phyloP scores from a whole-genome alignment of 1,140 invertebrate species.

The Pseudomyrmex dendroicus region DNA sequence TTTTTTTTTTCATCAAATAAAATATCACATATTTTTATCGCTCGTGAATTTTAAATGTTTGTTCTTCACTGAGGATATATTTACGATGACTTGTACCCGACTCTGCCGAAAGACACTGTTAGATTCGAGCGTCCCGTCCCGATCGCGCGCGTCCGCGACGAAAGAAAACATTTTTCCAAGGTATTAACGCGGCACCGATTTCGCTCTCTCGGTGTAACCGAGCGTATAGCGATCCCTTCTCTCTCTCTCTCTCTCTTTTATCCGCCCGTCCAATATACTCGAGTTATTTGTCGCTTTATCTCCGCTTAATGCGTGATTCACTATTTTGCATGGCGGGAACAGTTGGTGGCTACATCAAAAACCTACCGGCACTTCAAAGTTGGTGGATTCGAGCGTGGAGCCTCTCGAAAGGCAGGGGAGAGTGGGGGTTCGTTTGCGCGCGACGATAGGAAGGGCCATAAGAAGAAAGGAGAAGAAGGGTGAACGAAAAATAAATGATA shows the following conservation, averaged over 20 bases:
- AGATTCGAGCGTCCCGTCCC: neutral
- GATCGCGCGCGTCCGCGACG: neutral
- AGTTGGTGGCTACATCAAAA: conserved; percentile 85
- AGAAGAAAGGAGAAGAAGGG: conserved; percentile 77
- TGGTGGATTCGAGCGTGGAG: conserved; percentile 63
- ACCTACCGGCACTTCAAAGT: conserved; percentile 83
- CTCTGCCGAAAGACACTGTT: neutral
- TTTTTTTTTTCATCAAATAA: no score
- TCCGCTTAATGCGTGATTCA: conserved; percentile 81
- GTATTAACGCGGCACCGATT: conserved; percentile 17
- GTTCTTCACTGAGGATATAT: neutral
- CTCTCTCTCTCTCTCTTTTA: conserved; percentile 31
- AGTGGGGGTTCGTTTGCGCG: conserved; percentile 69
- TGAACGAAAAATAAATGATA: conserved; percentile 85
- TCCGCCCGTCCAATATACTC: conserved; percentile 56
- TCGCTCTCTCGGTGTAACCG: conserved; percentile 41
- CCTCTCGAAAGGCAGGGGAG: conserved; percentile 23
- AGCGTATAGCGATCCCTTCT: neutral
- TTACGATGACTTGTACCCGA: neutral
- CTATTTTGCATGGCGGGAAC: conserved; percentile 83
- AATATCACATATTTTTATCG: conserved; percentile 5
- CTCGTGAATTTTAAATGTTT: neutral
- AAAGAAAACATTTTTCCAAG: conserved; percentile 35
- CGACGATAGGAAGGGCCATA: conserved; percentile 66
- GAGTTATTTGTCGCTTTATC: conserved; percentile 66